Conservation (phyloP, 2,113 vertebrate species). For the Oxygymnocypris stewartii region DNA sequence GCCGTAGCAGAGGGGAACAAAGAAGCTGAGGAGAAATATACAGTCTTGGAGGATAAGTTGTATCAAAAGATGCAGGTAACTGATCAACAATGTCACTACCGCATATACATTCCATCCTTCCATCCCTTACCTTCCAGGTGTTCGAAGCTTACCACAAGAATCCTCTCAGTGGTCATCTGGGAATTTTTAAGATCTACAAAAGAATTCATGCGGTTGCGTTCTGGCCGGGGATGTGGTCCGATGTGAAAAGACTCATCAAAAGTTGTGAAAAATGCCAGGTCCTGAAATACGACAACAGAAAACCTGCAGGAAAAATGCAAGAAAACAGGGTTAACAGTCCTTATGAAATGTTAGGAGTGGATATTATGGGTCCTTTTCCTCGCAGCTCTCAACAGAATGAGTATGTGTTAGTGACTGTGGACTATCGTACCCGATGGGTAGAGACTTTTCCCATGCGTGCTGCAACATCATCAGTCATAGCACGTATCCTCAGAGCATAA, state of each 20-base stretch:
- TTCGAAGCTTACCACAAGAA: not conserved
- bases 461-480: not conserved
- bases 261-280: not conserved
- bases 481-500: not conserved
- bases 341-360: not conserved
- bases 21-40: not conserved
- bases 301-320: not conserved
- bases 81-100: not conserved
- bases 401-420: not conserved
- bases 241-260: not conserved
- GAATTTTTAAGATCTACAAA: not conserved
- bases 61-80: not conserved
- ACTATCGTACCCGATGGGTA: not conserved
- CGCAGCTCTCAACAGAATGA: not conserved
- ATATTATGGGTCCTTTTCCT: not conserved
- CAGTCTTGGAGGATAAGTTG: not conserved
- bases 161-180: not conserved
- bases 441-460: not conserved
- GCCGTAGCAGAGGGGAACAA: not conserved
- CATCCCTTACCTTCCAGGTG: too few species aligned
- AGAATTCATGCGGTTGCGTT: not conserved
- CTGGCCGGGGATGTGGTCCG: not conserved
- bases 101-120: not conserved
- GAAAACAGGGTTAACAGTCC: not conserved
- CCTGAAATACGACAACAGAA: not conserved